Evolutionary conservation across 2,797 vertebrate genomes (phyloP), one percentile per base, ranked within the genome.

Genomic region (Chaetophractus vellerosus): DNA sequence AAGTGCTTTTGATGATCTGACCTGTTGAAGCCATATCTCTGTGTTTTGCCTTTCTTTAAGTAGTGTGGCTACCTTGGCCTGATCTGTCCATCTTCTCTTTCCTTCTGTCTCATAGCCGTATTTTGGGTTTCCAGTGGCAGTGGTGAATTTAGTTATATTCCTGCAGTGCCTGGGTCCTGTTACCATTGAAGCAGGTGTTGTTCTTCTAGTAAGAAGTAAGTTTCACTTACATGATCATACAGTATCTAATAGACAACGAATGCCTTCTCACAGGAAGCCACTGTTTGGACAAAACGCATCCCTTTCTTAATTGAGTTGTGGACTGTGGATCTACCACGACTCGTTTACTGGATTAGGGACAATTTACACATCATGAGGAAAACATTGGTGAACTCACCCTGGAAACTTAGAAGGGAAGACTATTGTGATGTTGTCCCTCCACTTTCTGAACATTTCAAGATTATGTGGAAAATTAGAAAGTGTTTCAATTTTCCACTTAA

Each of bases 401-500:
- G 33, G 61, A 92, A 50, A 48, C 21, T 36, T 55, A 94, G 57
- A 93, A 87, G 75, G 38, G 33, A 95, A 91, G 66, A 36, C 8
- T 45, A 4, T 23, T 59, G 52, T 12, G 55, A 87, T 48, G 48
- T 33, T 36, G 11, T 66, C 38, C 55, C 57, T 88, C 28, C 7
- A 55, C 38, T 91, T 91, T 88, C 45, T 88, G 78, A 92, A 59
- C 16, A 61, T 80, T 84, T 83, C n/a, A 79, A 84, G 33, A 59
- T 63, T 68, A 28, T 57, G 18, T 63, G 41, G 31, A 83, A 90
- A 89, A 26, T 63, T 24, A 81, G 10, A 87, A 80, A 79, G n/a
- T 59, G 36, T 80, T 96, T 92, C 59, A 28, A 33, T 86, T 90
- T 92, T 87, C 64, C 45, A 64, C 61, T 91, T 87, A 88, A 33